These are phyloP conservation scores for Harpagoxenus sublaevis DNA, from an alignment of 2,888 invertebrate species.

Conservation along the genomic window DNA sequence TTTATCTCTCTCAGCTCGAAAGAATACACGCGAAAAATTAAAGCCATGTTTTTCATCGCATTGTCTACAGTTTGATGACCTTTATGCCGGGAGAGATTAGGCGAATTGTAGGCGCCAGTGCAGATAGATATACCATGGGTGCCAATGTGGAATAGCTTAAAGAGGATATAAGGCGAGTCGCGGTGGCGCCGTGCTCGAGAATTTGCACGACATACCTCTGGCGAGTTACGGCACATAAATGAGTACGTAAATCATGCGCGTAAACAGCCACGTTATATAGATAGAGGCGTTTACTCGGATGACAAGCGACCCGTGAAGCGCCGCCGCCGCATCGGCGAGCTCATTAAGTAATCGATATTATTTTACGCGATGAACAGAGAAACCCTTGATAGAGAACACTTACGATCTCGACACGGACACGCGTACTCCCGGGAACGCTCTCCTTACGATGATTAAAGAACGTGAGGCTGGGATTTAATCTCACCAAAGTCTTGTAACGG, in stretches of 20 bases:
- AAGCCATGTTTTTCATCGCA: background rate
- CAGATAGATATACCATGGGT: conserved; percentile 27
- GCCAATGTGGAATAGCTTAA: conserved; percentile 42
- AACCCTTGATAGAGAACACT: conserved; percentile 58
- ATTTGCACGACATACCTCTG: conserved; percentile 52
- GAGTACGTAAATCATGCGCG: conserved; percentile 55
- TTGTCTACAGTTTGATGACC: conserved; percentile 51
- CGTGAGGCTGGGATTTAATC: conserved; percentile 61
- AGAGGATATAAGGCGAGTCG: conserved; percentile 49
- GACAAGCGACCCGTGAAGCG: conserved; percentile 57
- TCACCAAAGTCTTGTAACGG: conserved; percentile 36
- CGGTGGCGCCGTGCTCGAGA: conserved; percentile 37
- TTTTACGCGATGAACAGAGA: conserved; percentile 64
- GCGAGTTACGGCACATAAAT: conserved; percentile 53
- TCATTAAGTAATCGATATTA: conserved; percentile 66
- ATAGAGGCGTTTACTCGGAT: conserved; percentile 56
- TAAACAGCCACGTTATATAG: conserved; percentile 55
- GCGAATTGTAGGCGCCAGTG: conserved; percentile 39
- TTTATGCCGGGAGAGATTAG: conserved; percentile 41
- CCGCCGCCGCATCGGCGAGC: conserved; percentile 57
- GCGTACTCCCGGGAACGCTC: conserved; percentile 41
- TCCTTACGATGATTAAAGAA: conserved; percentile 66
- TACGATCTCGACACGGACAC: conserved; percentile 53
- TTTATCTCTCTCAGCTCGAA: background rate
- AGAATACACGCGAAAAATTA: background rate